Base-by-base conservation (phyloP, 2,113 vertebrate species). In the Antigone vipio region DNA sequence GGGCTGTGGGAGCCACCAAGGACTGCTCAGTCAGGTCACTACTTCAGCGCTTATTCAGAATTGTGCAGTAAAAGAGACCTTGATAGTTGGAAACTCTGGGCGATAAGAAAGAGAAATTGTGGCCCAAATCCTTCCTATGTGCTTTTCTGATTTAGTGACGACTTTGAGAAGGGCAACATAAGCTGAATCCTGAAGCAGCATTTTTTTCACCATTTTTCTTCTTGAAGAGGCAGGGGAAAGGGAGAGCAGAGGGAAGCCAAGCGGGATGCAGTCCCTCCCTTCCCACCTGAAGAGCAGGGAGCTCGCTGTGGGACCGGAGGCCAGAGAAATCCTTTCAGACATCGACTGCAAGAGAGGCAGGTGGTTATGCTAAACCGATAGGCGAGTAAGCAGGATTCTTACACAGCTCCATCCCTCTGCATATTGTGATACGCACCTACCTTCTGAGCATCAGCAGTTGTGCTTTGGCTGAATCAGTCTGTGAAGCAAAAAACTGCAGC, bases 1-100 rank as follows among this genome's bases (percentile, higher is more conserved):
- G 91, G 86, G 40, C 32, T 32, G n/a, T 2, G 2, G 80, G 55
- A 91, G 32, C 49, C 56, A 72, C 67, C 16, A 45, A 94, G 84
- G 76, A 35, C 53, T 76, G 44, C 78, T 76, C 35, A 76, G 68
- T 47, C 72, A 64, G 80, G 35, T 91, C 81, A 87, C 58, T 77
- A 21, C 55, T 72, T 81, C 15, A 5, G 52, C 0, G 0, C 71
- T 94, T 23, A 8, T 2, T 79, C 1, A 8, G 67, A 66, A 49
- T 20, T 52, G 63, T 50, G 49, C 23, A 40, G 58, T 38, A 42
- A 50, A 73, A 56, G 72, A 68, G 27, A 80, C 63, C 35, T 52
- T 76, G 68, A 29, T 50, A 62, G 53, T 4, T 87, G 88, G 50
- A 77, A 84, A 67, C 24, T 71, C 52, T 23, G 59, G 55, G 35